Conservation (phyloP, 2,797 vertebrate species). For the Kryptolebias ocellatus region DNA sequence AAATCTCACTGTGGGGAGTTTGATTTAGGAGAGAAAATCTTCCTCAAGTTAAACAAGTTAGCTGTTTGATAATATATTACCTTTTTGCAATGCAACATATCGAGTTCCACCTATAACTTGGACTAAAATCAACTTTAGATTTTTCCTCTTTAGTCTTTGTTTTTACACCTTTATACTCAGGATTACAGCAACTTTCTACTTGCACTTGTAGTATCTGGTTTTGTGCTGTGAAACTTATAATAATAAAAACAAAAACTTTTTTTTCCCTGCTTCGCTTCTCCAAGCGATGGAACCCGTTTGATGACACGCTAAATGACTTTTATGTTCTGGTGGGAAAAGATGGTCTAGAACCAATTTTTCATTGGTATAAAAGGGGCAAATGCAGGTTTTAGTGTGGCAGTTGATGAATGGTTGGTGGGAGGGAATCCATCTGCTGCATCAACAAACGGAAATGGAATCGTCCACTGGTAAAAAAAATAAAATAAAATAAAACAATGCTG, state of each 20-base stretch:
- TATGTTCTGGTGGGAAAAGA: slow-evolving; percentile 52
- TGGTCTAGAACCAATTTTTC: slow-evolving; percentile 63
- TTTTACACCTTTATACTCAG: not conserved
- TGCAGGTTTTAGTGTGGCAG: slow-evolving; percentile 70
- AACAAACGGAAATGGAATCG: slow-evolving; percentile 79
- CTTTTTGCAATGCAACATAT: too few relatives aligned
- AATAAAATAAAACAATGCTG: slow-evolving; percentile 31
- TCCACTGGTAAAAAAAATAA: slow-evolving; percentile 70
- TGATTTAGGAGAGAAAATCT: not conserved
- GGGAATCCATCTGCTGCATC: slow-evolving; percentile 81
- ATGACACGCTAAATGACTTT: slow-evolving; percentile 53
- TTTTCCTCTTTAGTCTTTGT: not conserved
- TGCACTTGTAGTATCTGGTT: not conserved
- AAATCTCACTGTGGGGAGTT: not conserved
- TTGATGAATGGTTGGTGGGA: slow-evolving; percentile 79
- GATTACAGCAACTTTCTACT: not conserved
- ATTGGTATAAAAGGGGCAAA: slow-evolving; percentile 56
- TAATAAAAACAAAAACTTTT: slow-evolving; percentile 14
- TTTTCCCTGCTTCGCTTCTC: slow-evolving; percentile 18
- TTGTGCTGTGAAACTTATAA: slow-evolving; percentile 18
- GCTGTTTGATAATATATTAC: too few relatives aligned
- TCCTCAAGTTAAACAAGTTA: too few relatives aligned
- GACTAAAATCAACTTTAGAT: not conserved
- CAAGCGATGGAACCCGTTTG: slow-evolving; percentile 36
- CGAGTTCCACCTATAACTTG: too few relatives aligned